Conservation (phyloP, 2,888 invertebrate genomes). For the Eumacrocentrus americanus region DNA sequence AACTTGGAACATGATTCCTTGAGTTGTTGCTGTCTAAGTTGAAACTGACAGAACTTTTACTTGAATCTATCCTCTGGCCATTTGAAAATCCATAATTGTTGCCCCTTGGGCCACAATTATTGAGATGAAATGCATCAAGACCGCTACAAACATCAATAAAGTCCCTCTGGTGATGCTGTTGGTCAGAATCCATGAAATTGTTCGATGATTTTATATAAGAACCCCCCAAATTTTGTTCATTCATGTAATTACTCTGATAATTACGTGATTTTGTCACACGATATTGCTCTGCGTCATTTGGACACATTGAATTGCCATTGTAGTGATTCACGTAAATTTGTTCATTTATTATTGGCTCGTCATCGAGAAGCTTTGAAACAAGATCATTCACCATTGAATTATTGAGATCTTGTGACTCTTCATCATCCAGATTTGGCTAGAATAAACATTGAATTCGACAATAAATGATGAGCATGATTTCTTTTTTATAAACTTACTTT, state of each 20-base stretch:
- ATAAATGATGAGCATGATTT: not conserved
- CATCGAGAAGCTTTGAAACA: conserved; percentile 71
- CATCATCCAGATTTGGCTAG: conserved; percentile 54
- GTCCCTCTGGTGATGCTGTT: conserved; percentile 18
- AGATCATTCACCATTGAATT: conserved; percentile 71
- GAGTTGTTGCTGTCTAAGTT: conserved; percentile 24
- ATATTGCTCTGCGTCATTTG: conserved; percentile 31
- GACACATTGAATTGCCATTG: conserved; percentile 40
- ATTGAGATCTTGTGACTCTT: conserved; percentile 58
- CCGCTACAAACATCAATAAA: conserved; percentile 42
- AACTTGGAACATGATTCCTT: conserved; percentile 41
- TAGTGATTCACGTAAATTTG: conserved; percentile 46
- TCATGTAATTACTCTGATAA: conserved; percentile 27
- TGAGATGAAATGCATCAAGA: conserved; percentile 46
- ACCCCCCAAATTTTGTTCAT: conserved; percentile 30
- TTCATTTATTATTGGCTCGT: conserved; percentile 61
- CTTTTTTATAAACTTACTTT: conserved; percentile 39
- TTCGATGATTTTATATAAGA: conserved; percentile 35
- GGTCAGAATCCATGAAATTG: conserved; percentile 30
- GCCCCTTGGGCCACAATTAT: conserved; percentile 39
- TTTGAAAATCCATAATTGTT: conserved; percentile 45
- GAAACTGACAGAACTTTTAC: conserved; percentile 35
- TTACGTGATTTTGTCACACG: conserved; percentile 36
- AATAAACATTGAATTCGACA: conserved; percentile 28
- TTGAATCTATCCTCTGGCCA: conserved; percentile 32